phyloP scores from a whole-genome alignment of 2,113 vertebrate genomes.

The Ibidorhyncha struthersii region DNA sequence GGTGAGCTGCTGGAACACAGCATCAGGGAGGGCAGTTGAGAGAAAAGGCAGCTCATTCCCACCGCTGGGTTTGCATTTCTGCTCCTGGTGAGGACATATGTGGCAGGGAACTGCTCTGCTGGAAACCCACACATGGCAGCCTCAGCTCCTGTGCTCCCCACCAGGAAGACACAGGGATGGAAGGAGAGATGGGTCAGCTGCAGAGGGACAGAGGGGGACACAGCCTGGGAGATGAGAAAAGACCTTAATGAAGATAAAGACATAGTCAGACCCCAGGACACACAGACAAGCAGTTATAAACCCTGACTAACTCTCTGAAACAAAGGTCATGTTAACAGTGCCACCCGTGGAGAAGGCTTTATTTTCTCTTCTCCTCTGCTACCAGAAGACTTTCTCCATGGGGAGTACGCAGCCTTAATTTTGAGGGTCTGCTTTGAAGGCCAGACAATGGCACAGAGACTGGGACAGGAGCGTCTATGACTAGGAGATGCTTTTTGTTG shows the following conservation, averaged over 20 bases:
- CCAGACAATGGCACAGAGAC: neutral
- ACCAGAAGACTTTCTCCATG: neutral
- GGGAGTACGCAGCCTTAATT: neutral
- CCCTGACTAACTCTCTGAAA: neutral
- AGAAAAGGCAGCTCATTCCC: neutral
- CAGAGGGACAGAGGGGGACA: neutral
- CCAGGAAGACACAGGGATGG: neutral
- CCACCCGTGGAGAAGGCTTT: neutral
- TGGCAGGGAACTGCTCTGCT: neutral
- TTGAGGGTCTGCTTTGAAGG: neutral
- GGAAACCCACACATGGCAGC: neutral
- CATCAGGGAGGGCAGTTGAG: neutral
- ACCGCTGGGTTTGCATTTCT: neutral
- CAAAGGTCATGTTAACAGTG: neutral
- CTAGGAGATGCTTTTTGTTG: neutral
- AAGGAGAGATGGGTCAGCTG: neutral
- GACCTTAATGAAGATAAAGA: neutral
- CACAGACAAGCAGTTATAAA: neutral
- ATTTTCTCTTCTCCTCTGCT: neutral
- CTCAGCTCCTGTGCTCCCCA: neutral
- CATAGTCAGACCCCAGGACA: neutral
- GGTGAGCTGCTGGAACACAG: constrained; percentile 5
- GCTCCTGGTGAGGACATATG: neutral
- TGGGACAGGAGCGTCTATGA: neutral
- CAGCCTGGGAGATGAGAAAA: neutral